Percentiles rank a stretch among this genome's conserved stretches.
Evolutionary conservation across 2,888 invertebrate genomes (phyloP).

Genomic region (Acanthacorydalis orientalis): DNA sequence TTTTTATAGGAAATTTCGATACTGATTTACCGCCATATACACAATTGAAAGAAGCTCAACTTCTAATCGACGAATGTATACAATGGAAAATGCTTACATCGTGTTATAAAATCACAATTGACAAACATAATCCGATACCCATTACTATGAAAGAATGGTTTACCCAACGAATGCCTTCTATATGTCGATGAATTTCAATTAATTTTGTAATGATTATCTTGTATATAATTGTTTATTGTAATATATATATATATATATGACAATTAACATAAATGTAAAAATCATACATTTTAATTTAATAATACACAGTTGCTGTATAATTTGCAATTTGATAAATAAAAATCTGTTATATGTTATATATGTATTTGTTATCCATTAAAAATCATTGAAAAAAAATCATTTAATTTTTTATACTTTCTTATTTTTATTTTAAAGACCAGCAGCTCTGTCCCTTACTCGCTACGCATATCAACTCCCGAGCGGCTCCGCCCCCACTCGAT

Average conservation of each 20-base stretch:
- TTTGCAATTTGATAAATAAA: neutral
- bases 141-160: neutral
- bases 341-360: neutral
- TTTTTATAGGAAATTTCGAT: constrained; percentile 2
- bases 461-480: too few relatives aligned
- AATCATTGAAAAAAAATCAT: too few relatives aligned
- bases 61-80: constrained; percentile 3
- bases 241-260: too few relatives aligned
- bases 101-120: neutral
- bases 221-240: too few relatives aligned
- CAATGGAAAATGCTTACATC: constrained; percentile 1
- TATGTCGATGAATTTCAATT: neutral
- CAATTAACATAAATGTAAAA: too few relatives aligned
- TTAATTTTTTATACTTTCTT: too few relatives aligned
- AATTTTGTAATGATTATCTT: too few relatives aligned
- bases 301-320: neutral
- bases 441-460: too few relatives aligned
- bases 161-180: neutral
- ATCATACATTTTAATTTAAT: too few relatives aligned
- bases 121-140: neutral
- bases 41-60: constrained; percentile 2
- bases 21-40: neutral
- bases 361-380: too few relatives aligned
- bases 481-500: too few relatives aligned
- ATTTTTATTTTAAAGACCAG: too few relatives aligned